phyloP scores from a whole-genome alignment of 2,797 vertebrate genomes.

The Poeciliopsis gracilis region DNA sequence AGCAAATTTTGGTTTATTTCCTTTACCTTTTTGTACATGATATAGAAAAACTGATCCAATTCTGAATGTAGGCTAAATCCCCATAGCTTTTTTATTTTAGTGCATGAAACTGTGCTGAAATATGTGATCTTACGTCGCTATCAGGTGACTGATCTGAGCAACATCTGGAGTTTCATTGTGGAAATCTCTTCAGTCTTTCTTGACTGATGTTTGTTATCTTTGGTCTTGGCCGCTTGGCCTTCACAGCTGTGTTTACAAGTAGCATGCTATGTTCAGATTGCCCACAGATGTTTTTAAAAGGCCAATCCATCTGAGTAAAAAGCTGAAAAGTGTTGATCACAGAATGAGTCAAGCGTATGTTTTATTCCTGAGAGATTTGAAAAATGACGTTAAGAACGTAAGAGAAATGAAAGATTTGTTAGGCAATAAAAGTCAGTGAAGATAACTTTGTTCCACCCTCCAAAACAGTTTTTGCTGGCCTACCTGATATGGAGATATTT shows the following conservation, averaged over 20 bases:
- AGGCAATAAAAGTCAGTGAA: background rate
- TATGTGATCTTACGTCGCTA: conserved; percentile 17
- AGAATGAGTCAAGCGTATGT: conserved; percentile 21
- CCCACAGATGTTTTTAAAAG: conserved; percentile 67
- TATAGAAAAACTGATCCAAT: background rate
- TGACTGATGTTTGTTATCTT: conserved; percentile 51
- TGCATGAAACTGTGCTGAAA: conserved; percentile 19
- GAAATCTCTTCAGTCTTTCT: conserved; percentile 45
- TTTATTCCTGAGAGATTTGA: conserved; percentile 15
- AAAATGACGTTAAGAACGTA: background rate
- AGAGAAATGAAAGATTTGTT: background rate
- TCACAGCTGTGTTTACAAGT: conserved; percentile 74
- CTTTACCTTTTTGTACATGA: conserved; percentile 17
- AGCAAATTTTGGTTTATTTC: background rate
- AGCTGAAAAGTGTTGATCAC: conserved; percentile 20
- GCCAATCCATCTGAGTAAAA: conserved; percentile 30
- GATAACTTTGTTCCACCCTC: background rate
- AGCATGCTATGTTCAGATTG: conserved; percentile 60
- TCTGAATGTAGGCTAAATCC: background rate
- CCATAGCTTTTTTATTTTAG: background rate
- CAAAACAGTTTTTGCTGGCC: background rate
- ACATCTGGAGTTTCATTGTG: conserved; percentile 48
- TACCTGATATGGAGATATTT: conserved; percentile 18
- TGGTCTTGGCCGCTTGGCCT: conserved; percentile 46
- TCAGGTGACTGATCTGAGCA: conserved; percentile 15